These are phyloP conservation scores for Nymphicus hollandicus DNA, from an alignment of 2,113 vertebrate species.

Conservation along the genomic window DNA sequence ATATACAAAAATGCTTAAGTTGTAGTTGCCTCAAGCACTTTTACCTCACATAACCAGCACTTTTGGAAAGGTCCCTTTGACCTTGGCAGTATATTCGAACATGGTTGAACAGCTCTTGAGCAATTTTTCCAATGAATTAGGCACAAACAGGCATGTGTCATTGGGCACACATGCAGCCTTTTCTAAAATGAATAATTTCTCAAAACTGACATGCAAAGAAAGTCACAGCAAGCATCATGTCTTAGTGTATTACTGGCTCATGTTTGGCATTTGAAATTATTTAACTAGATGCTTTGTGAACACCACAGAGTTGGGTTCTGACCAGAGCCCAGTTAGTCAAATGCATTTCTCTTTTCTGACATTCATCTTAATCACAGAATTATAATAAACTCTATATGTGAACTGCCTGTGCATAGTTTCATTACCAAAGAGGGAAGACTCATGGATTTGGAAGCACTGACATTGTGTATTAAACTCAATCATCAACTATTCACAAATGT, in stretches of 20 bases:
- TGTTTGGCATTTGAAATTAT: not conserved
- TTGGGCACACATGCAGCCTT: not conserved
- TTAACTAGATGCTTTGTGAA: not conserved
- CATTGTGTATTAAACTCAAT: not conserved
- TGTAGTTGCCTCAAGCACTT: constrained; percentile 7
- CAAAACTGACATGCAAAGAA: not conserved
- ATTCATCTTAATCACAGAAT: not conserved
- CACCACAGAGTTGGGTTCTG: not conserved
- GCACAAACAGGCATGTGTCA: not conserved
- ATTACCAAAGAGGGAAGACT: not conserved
- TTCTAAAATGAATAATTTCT: constrained; percentile 52
- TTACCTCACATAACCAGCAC: not conserved
- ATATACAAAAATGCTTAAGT: constrained; percentile 13
- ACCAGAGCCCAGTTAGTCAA: not conserved
- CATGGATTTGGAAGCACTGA: not conserved
- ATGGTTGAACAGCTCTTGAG: not conserved
- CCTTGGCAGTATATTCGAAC: not conserved
- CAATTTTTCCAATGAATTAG: not conserved
- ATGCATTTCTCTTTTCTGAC: not conserved
- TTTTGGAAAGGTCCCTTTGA: constrained; percentile 8
- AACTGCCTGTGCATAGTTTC: not conserved
- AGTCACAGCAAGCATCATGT: not conserved
- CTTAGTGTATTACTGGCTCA: not conserved
- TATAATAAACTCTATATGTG: not conserved
- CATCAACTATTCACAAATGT: not conserved